These are phyloP conservation scores for Alfaro cultratus DNA, from an alignment of 2,797 vertebrate species.

Conservation along the genomic window DNA sequence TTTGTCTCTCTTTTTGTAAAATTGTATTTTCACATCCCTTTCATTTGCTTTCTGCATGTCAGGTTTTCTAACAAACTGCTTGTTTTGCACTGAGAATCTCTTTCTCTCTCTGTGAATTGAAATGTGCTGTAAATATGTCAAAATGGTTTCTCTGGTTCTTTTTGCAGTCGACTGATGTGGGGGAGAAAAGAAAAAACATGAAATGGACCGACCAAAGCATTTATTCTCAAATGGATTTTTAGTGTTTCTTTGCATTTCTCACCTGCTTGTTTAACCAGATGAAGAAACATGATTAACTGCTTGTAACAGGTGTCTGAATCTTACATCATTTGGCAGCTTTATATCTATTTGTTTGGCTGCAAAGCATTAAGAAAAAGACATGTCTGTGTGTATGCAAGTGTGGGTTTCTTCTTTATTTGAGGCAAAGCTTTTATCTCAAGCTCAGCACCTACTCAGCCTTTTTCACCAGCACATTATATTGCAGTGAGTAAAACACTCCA, in stretches of 20 bases:
- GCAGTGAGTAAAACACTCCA: constrained; percentile 66
- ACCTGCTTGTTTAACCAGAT: constrained; percentile 18
- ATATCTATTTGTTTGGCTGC: constrained; percentile 44
- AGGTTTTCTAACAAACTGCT: constrained; percentile 58
- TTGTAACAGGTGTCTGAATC: constrained; percentile 30
- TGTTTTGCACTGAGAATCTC: constrained; percentile 75
- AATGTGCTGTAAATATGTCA: constrained; percentile 28
- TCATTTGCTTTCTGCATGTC: constrained; percentile 45
- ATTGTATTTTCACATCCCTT: constrained; percentile 45
- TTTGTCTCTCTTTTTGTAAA: constrained; percentile 21
- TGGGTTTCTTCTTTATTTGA: constrained; percentile 51
- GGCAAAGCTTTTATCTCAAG: constrained; percentile 33
- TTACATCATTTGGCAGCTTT: constrained; percentile 7
- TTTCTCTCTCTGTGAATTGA: constrained; percentile 6
- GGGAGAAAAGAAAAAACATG: constrained; percentile 62
- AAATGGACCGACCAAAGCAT: constrained; percentile 75
- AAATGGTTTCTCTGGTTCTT: not conserved
- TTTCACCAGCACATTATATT: constrained; percentile 74
- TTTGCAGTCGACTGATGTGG: not conserved
- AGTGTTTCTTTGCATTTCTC: constrained; percentile 6
- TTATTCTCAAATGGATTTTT: constrained; percentile 29
- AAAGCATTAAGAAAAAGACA: constrained; percentile 53
- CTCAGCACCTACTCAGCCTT: constrained; percentile 78
- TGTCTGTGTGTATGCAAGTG: constrained; percentile 74
- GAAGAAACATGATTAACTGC: constrained; percentile 36